Conservation (phyloP, 92 coral and sea anemone species). For the Ricordea florida region DNA sequence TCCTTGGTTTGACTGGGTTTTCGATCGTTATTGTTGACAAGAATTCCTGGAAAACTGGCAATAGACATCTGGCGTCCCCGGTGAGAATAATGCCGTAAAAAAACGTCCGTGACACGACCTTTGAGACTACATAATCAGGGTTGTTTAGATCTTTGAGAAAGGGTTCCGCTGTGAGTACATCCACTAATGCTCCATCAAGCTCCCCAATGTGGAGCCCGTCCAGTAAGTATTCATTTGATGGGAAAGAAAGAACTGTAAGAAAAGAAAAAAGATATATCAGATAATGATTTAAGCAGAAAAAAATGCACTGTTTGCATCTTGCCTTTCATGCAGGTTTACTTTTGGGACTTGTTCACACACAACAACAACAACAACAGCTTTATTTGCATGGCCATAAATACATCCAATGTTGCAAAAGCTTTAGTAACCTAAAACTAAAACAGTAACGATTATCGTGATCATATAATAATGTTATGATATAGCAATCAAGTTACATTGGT, state of each 20-base stretch:
- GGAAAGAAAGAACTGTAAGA: neutral
- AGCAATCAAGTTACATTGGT: too few species aligned
- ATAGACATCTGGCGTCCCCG: slow-evolving; percentile 5
- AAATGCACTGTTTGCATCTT: too few species aligned
- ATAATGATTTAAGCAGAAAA: neutral
- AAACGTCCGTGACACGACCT: slow-evolving; percentile 2
- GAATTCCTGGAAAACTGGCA: neutral
- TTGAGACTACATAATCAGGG: slow-evolving; percentile 6
- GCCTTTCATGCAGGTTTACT: too few species aligned
- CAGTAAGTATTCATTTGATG: neutral
- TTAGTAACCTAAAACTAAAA: too few species aligned
- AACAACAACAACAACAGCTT: too few species aligned
- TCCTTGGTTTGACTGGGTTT: neutral
- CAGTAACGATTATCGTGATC: too few species aligned
- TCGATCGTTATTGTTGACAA: neutral
- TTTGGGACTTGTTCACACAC: too few species aligned
- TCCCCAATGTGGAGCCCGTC: neutral
- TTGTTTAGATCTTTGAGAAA: slow-evolving; percentile 4
- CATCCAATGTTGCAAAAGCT: too few species aligned
- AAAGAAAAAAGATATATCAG: neutral
- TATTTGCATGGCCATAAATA: too few species aligned
- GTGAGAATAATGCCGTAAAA: slow-evolving; percentile 5
- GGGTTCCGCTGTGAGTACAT: neutral
- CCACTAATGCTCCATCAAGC: slow-evolving; percentile 16
- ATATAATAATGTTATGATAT: too few species aligned